These are phyloP conservation scores for Nothobranchius furzeri DNA, from an alignment of 2,113 vertebrate species.

Conservation along the genomic window DNA sequence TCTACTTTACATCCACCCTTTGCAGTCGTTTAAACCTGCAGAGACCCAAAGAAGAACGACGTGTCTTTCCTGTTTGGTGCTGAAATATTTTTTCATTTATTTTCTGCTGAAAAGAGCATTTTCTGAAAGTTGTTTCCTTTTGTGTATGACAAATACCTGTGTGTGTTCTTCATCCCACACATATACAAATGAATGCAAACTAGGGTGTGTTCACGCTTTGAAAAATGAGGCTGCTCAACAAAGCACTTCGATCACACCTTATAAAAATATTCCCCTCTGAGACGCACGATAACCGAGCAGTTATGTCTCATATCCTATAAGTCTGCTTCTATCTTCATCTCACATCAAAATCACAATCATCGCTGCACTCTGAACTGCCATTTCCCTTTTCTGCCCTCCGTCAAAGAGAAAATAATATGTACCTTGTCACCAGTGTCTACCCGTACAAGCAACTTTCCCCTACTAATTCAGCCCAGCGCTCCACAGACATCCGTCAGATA, in stretches of 20 bases:
- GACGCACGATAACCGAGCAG: conserved; percentile 45
- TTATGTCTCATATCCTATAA: conserved; percentile 42
- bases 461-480: conserved; percentile 63
- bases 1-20: conserved; percentile 24
- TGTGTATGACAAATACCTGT: conserved; percentile 5
- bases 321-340: conserved; percentile 57
- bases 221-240: conserved; percentile 30
- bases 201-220: conserved; percentile 61
- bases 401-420: conserved; percentile 73
- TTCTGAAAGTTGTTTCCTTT: conserved; percentile 13
- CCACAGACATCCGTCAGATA: conserved; percentile 70
- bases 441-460: conserved; percentile 64
- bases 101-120: background rate
- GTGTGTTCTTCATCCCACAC: conserved; percentile 6
- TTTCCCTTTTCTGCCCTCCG: conserved; percentile 70
- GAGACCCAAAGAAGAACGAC: conserved; percentile 18
- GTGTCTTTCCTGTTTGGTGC: conserved; percentile 48
- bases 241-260: conserved; percentile 60
- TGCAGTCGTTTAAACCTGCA: conserved; percentile 28
- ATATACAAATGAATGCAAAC: conserved; percentile 48
- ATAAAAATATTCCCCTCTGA: conserved; percentile 59
- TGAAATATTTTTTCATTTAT: conserved; percentile 7
- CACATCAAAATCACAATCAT: conserved; percentile 64
- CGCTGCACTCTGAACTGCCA: conserved; percentile 49
- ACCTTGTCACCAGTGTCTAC: conserved; percentile 69